Conservation (phyloP, 1,140 invertebrate genomes). For the Drosophila sulfurigaster region DNA sequence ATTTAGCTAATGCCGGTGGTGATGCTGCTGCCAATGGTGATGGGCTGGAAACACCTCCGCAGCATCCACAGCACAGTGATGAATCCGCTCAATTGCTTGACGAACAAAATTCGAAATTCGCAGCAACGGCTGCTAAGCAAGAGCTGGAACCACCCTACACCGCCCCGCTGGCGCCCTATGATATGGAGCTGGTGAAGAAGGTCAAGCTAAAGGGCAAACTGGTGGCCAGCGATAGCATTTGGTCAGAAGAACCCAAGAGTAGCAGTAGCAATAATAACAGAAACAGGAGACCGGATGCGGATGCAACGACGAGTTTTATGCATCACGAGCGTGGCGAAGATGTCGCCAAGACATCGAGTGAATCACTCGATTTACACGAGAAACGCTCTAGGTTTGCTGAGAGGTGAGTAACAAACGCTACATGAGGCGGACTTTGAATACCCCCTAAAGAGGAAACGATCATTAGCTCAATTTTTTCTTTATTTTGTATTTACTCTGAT, state of each 20-base stretch:
- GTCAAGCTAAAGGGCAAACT: constrained; percentile 46
- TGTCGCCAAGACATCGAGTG: constrained; percentile 50
- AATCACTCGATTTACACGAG: constrained; percentile 50
- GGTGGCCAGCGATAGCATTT: constrained; percentile 40
- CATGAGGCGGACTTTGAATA: neutral
- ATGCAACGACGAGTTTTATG: constrained; percentile 45
- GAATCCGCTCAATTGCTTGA: constrained; percentile 45
- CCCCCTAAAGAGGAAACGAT: constrained; percentile 42
- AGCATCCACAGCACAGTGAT: constrained; percentile 16
- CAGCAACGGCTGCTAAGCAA: neutral
- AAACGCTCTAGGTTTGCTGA: constrained; percentile 57
- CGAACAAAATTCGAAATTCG: neutral
- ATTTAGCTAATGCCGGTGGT: constrained; percentile 60
- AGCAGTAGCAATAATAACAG: neutral
- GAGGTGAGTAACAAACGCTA: constrained; percentile 44
- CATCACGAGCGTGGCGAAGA: constrained; percentile 47
- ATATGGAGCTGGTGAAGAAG: constrained; percentile 66
- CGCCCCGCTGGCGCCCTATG: constrained; percentile 65
- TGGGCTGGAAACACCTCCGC: constrained; percentile 35
- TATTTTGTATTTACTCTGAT: constrained; percentile 14
- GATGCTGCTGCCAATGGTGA: constrained; percentile 22
- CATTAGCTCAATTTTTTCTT: constrained; percentile 67
- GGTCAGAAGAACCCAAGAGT: constrained; percentile 7
- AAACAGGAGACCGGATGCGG: neutral
- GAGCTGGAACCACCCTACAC: constrained; percentile 54